Evolutionary conservation across 1,140 invertebrate genomes (phyloP), one percentile per base, ranked within the genome.

Genomic region (Drosophila hydei): DNA sequence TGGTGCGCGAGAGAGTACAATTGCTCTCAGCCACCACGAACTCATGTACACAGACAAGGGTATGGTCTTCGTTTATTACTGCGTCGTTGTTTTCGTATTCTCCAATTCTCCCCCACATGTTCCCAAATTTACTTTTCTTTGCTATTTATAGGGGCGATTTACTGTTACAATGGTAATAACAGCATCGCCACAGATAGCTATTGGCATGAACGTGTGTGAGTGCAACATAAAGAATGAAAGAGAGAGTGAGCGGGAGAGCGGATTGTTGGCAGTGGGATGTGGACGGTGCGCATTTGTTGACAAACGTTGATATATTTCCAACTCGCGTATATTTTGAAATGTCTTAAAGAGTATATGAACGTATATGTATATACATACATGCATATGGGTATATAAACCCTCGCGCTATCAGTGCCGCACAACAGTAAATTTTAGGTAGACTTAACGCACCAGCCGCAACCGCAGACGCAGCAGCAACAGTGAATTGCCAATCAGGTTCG

Each of bases 61-160:
- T 7, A 7, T 54, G 16, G 8, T 43, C 45, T 40, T 30, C 4
- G 45, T 52, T 33, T 59, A 38, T 70, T 61, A 75, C 51, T 73
- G 65, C 72, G 65, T 77, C 45, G 59, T 75, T 77, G 36, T 55
- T 61, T 61, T 60, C 45, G 25, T 70, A 25, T 58, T 45, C 52
- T 47, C 27, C 25, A 58, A 36, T 56, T 64, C 38, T 43, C 55
- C 16, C 71, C 55, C 71, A 74, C 80, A 75, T 85, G 68, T 70
- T 64, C 40, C 64, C 62, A 54, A 77, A 77, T 87, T 81, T 71
- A 87, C 73, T 74, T 87, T 71, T 70, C 58, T 73, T 79, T 74
- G 73, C 80, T 84, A 84, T 84, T 84, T 74, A 71, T 84, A 87
- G 81, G 16, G 21, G 14, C 42, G 61, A 78, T 84, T 84, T 62